Conservation (phyloP, 1,140 invertebrate genomes). For the Apis mellifera region DNA sequence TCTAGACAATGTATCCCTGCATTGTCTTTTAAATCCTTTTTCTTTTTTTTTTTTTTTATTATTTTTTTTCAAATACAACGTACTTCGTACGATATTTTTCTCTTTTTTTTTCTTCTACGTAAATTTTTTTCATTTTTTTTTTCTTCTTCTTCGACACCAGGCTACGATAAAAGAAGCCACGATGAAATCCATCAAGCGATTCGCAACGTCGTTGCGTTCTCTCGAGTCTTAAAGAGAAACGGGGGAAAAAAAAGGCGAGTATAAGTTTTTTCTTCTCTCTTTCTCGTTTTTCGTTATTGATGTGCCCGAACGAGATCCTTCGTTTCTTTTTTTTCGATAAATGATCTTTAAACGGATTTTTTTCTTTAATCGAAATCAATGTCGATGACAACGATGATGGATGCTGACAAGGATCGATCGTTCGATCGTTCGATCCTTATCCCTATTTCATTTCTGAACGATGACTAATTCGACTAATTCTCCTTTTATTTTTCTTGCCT, state of each 20-base stretch:
- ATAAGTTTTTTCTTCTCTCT: background rate
- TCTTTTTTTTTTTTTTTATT: background rate
- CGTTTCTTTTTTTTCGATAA: background rate
- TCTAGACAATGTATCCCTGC: constrained; percentile 59
- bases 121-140: background rate
- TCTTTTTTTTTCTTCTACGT: constrained; percentile 9
- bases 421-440: background rate
- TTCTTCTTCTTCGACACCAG: background rate
- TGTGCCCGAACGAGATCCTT: background rate
- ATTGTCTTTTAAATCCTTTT: constrained; percentile 51
- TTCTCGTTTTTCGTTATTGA: background rate
- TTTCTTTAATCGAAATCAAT: background rate
- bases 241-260: background rate
- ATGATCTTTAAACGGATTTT: constrained; percentile 5
- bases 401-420: constrained; percentile 1
- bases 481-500: background rate
- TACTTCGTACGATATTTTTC: constrained; percentile 40
- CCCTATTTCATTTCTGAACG: constrained; percentile 8
- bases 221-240: constrained; percentile 8
- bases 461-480: background rate
- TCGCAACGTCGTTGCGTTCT: background rate
- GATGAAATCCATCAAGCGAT: constrained; percentile 18
- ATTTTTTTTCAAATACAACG: background rate
- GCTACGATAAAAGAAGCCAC: constrained; percentile 17
- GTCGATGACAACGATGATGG: background rate